Base-by-base conservation (phyloP, 2,113 vertebrate genomes). In the Podarcis muralis region DNA sequence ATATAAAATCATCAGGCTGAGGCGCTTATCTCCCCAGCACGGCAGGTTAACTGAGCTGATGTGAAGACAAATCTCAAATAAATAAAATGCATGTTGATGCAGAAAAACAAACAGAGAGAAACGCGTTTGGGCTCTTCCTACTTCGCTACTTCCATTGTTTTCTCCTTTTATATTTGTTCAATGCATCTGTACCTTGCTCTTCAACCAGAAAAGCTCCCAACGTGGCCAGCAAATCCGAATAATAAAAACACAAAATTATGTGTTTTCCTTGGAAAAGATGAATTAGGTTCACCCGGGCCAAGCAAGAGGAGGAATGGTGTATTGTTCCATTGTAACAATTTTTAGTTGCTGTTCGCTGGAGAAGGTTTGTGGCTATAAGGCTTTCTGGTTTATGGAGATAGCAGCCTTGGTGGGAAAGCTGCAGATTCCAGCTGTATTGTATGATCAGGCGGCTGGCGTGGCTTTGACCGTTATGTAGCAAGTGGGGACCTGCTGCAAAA, bases 1-100 rank as follows among this genome's bases (percentile, higher is more conserved):
- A 35, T 4, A 0, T 9, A 81, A 87, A 69, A 79, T 35, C 86
- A 85, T 11, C 59, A 86, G 35, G 30, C 0, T 0, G 71, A 87
- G 57, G 87, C 0, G 0, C 66, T 79, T 74, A 30, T 86, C 68
- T n/a, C 75, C n/a, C 23, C 25, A 66, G 27, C 66, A 15, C 53
- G 90, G 53, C 22, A 89, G 8, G 74, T 18, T 59, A n/a, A 86
- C 76, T 87, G 22, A 88, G n/a, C 72, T 35, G 23, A 53, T 53
- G 59, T n/a, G 30, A 32, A 83, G 27, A 22, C 40, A 66, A 69
- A 84, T 84, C 85, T 32, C 30, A 66, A 37, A 69, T 37, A 53
- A 83, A 83, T 76, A 68, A 88, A 78, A 6, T 69, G 25, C 20
- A n/a, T 37, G 66, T 84, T 57, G 62, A 69, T 77, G 32, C 35